A percentile compares a stretch with the other conserved stretches of the same genome.
Conservation (phyloP, 2,113 vertebrate species). For the Alouatta palliata region DNA sequence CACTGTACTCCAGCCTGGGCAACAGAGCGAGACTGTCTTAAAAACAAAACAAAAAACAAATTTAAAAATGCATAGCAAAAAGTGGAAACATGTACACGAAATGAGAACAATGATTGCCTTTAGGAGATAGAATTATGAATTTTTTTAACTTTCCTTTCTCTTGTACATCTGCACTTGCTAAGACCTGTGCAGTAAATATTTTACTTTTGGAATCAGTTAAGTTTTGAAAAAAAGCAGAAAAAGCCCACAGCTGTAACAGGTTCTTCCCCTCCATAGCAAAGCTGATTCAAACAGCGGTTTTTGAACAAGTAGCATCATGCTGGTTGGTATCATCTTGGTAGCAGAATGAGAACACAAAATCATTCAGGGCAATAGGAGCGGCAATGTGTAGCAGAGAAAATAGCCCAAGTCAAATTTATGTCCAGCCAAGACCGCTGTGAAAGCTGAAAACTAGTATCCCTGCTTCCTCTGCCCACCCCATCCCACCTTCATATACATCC, state of each 20-base stretch:
- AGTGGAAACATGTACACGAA: neutral
- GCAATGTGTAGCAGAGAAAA: neutral
- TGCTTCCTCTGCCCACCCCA: neutral
- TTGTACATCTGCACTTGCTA: neutral
- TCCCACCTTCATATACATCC: rapidly evolving
- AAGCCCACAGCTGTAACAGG: neutral
- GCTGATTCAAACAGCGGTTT: neutral
- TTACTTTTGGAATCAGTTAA: neutral
- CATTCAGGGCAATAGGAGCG: neutral
- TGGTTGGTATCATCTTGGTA: neutral
- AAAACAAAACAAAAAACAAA: neutral
- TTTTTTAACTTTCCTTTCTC: neutral
- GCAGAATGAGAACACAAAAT: no score
- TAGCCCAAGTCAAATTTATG: neutral
- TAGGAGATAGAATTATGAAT: neutral
- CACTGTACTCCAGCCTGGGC: no score
- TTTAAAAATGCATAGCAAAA: neutral
- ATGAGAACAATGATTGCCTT: neutral
- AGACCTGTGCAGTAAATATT: neutral
- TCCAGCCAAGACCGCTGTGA: neutral
- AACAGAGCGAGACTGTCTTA: no score
- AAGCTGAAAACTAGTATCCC: neutral
- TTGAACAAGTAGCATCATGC: neutral
- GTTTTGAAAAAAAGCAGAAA: neutral
- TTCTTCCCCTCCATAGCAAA: neutral